phyloP scores from a whole-genome alignment of 1,140 invertebrate species.

The Muscidifurax raptorellus region DNA sequence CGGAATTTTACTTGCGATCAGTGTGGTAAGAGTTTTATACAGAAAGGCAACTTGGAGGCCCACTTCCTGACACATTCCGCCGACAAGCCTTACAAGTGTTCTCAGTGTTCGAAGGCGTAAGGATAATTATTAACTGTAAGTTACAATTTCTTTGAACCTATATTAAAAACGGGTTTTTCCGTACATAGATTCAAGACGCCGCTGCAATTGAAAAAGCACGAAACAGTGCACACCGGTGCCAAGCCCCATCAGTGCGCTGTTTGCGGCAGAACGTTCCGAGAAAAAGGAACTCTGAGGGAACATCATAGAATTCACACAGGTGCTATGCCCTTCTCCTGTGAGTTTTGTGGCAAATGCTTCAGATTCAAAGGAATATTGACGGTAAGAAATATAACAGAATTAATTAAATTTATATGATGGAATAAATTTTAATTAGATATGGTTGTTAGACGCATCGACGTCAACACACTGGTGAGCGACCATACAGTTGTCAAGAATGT shows the following conservation, averaged over 20 bases:
- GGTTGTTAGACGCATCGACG: conserved; percentile 77
- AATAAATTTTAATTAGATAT: background rate
- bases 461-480: conserved; percentile 79
- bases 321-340: conserved; percentile 86
- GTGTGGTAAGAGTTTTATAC: conserved; percentile 79
- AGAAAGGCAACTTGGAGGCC: conserved; percentile 79
- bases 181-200: conserved; percentile 77
- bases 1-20: conserved; percentile 78
- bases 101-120: conserved; percentile 72
- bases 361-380: conserved; percentile 82
- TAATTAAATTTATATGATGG: background rate
- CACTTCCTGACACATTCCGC: conserved; percentile 78
- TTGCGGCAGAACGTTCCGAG: conserved; percentile 83
- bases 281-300: conserved; percentile 79
- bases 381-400: conserved; percentile 62
- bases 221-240: conserved; percentile 81
- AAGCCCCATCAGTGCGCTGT: conserved; percentile 86
- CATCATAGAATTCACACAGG: conserved; percentile 87
- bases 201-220: conserved; percentile 76
- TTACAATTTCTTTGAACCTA: background rate
- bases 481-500: conserved; percentile 77
- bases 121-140: conserved; percentile 39
- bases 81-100: conserved; percentile 73
- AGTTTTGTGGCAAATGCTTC: conserved; percentile 84
- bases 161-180: conserved; percentile 31